Percentiles rank a stretch among this genome's conserved stretches.
These are phyloP conservation scores for Oopsacas minuta DNA, from an alignment of 37 sponge, comb jelly and placozoan species.

Conservation along the genomic window DNA sequence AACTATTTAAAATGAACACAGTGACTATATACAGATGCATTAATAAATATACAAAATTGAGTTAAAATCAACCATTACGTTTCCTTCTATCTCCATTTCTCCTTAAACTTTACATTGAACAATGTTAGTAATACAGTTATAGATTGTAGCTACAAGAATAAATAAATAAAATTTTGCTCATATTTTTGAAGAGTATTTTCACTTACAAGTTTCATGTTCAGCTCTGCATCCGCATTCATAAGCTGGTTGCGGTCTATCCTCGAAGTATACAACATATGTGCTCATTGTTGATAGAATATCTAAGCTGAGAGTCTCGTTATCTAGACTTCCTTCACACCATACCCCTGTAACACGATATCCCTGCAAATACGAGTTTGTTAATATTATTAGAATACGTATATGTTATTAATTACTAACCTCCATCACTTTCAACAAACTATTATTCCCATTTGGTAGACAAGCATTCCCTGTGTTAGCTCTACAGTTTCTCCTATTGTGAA, in stretches of 20 bases:
- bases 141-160: background rate
- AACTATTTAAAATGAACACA: background rate
- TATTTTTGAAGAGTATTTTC: background rate
- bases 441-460: background rate
- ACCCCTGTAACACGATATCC: background rate
- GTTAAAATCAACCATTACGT: background rate
- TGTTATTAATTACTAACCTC: background rate
- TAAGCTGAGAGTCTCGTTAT: background rate
- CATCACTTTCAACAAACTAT: background rate
- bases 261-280: background rate
- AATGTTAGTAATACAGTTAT: background rate
- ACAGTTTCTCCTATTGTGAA: background rate
- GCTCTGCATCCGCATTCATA: background rate
- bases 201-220: background rate
- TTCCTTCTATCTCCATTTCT: background rate
- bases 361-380: background rate
- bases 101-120: slow-evolving; percentile 1
- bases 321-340: background rate
- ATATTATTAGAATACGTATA: background rate
- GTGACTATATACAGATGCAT: background rate
- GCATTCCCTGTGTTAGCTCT: background rate
- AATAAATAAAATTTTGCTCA: background rate
- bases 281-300: background rate
- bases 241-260: background rate
- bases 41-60: background rate